Evolutionary conservation across 2,888 invertebrate genomes (phyloP).

Genomic region (Synanthedon andrenaeformis): DNA sequence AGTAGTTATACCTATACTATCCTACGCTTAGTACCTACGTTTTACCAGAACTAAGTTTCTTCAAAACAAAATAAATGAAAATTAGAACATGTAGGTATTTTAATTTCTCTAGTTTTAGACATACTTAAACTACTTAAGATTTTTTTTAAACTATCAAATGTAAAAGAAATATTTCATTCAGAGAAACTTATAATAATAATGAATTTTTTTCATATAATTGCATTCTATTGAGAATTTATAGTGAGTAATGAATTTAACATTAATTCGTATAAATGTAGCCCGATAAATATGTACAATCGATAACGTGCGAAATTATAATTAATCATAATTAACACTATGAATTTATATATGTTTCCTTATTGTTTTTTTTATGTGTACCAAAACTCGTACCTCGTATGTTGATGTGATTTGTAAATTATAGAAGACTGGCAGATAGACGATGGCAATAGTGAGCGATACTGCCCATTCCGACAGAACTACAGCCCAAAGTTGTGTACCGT

Average conservation of each 20-base stretch:
- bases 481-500: slow-evolving; percentile 79
- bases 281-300: not conserved
- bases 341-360: not conserved
- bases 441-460: slow-evolving; percentile 75
- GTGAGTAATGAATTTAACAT: not conserved
- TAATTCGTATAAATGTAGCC: not conserved
- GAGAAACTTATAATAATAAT: not conserved
- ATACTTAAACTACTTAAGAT: too few species aligned
- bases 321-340: not conserved
- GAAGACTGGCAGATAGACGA: slow-evolving; percentile 79
- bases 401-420: slow-evolving; percentile 80
- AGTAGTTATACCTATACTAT: too few species aligned
- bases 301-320: not conserved
- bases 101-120: too few species aligned
- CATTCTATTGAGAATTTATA: not conserved
- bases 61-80: too few species aligned
- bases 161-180: too few species aligned
- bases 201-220: not conserved
- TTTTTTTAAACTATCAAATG: too few species aligned
- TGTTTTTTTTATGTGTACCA: not conserved
- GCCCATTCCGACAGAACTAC: slow-evolving; percentile 74
- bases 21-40: too few species aligned
- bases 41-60: too few species aligned
- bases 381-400: slow-evolving; percentile 74
- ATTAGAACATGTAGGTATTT: too few species aligned